Percentiles rank a stretch among this genome's conserved stretches.
Evolutionary conservation across 2,888 invertebrate species (phyloP).

Genomic region (Empis stercorea): DNA sequence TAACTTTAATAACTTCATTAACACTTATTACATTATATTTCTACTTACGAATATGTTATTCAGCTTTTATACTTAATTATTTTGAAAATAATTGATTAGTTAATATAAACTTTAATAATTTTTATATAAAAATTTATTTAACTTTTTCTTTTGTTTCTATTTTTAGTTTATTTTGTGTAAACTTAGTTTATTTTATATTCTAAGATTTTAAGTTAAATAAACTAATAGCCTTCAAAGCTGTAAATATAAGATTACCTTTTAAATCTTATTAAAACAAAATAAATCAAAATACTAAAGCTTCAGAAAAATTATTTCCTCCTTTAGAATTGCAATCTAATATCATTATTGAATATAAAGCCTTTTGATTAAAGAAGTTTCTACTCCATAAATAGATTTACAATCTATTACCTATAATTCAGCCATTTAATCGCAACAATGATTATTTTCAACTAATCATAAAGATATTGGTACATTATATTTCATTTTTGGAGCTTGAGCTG

Average conservation of each 20-base stretch:
- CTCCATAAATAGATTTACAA: slow-evolving; percentile 49
- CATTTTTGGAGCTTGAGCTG: slow-evolving; percentile 52
- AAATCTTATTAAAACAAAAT: slow-evolving; percentile 39
- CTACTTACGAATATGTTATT: slow-evolving; percentile 42
- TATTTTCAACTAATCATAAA: slow-evolving; percentile 61
- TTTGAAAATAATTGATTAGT: slow-evolving; percentile 38
- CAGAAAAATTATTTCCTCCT: slow-evolving; percentile 27
- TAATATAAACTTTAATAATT: slow-evolving; percentile 30
- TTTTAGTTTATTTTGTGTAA: slow-evolving; percentile 23
- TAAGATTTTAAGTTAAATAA: slow-evolving; percentile 48
- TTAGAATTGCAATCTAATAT: slow-evolving; percentile 52
- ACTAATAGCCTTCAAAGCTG: slow-evolving; percentile 52
- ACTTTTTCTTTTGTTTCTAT: slow-evolving; percentile 20
- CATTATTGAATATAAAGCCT: slow-evolving; percentile 31
- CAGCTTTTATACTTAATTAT: slow-evolving; percentile 39
- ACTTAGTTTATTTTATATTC: slow-evolving; percentile 17
- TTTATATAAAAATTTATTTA: slow-evolving; percentile 20
- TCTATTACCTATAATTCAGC: slow-evolving; percentile 48
- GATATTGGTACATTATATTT: slow-evolving; percentile 65
- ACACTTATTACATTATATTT: slow-evolving; percentile 44
- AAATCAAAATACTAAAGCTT: slow-evolving; percentile 4
- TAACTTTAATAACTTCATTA: slow-evolving; percentile 39
- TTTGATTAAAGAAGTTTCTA: neutral
- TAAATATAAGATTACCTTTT: slow-evolving; percentile 40
- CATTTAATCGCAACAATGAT: slow-evolving; percentile 52